These are phyloP conservation scores for Oligia strigilis DNA, from an alignment of 2,888 invertebrate genomes.

Conservation along the genomic window DNA sequence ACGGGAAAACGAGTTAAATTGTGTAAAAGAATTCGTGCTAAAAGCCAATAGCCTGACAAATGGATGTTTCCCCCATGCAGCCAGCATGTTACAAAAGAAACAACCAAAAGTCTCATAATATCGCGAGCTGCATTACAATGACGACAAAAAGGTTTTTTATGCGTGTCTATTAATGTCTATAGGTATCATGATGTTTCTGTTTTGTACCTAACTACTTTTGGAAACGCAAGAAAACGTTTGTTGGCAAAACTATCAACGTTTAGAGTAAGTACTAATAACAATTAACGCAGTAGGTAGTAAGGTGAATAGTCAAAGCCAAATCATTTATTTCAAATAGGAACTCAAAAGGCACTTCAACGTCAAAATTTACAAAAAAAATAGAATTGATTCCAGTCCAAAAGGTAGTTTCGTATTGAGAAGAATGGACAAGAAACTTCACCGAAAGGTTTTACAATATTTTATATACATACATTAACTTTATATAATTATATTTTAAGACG, in stretches of 20 bases:
- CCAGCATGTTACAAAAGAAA: slow-evolving; percentile 61
- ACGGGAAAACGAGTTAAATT: slow-evolving; percentile 49
- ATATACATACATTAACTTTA: not conserved
- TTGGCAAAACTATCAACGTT: slow-evolving; percentile 1
- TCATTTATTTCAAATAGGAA: not conserved
- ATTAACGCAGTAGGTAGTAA: slow-evolving; percentile 3
- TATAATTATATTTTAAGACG: not conserved
- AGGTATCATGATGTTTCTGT: not conserved
- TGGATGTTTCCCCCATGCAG: slow-evolving; percentile 56
- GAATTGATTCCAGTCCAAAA: not conserved
- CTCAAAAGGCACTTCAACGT: not conserved
- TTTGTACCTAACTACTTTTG: not conserved
- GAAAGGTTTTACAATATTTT: not conserved
- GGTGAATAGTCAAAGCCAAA: not conserved
- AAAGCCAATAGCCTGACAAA: slow-evolving; percentile 67
- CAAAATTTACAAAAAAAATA: not conserved
- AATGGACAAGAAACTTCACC: not conserved
- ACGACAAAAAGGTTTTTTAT: slow-evolving; percentile 41
- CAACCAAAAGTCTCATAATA: slow-evolving; percentile 60
- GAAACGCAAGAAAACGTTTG: not conserved
- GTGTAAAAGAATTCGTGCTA: slow-evolving; percentile 58
- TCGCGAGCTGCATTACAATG: slow-evolving; percentile 60
- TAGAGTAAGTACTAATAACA: slow-evolving; percentile 20
- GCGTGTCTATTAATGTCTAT: slow-evolving; percentile 50
- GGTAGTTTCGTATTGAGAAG: not conserved